Base-by-base conservation (phyloP, 2,113 vertebrate genomes). In the Paralichthys olivaceus region DNA sequence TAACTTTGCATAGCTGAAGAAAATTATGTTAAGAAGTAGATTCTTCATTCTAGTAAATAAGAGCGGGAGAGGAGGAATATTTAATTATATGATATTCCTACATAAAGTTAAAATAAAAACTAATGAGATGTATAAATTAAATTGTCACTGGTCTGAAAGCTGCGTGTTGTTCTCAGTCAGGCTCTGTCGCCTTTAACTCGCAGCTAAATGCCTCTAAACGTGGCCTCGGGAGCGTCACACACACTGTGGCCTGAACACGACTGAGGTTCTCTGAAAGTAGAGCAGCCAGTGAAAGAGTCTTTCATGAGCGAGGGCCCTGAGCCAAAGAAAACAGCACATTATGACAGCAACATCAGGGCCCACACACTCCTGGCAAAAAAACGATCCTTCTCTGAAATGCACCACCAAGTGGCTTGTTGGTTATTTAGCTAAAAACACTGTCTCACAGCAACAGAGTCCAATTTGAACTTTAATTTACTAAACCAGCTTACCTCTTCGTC, bases 281-380 rank as follows among this genome's bases (percentile, higher is more conserved):
- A 4, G 25, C 61, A 58, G 58, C 32, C 56, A 64, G 84, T 91
- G 75, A 93, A 93, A 84, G 90, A 23, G 76, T 53, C 90, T 84
- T 91, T 93, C 80, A 93, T 85, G 60, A 26, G 9, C 47, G 26
- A 84, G 71, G 40, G 61, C 22, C 61, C 65, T 53, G 19, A 63
- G 82, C 69, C 74, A 80, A 87, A 89, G 84, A 87, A 19, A 15
- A 77, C 53, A 69, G 14, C 51, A 61, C 84, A 72, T 86, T 89
- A 75, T 86, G 53, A 72, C 70, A 66, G 47, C 71, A 51, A 37
- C 55, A 73, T 72, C 51, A 49, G 68, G 62, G 17, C 69, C 70
- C 51, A 5, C 60, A 23, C 67, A 64, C 69, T 54, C 28, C 55
- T 22, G 51, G 64, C 66, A 55, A 53, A 22, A 29, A 6, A 58